Percentiles rank a stretch among this genome's conserved stretches.
phyloP scores from a whole-genome alignment of 2,113 vertebrate species.

The Pteruthius melanotis region DNA sequence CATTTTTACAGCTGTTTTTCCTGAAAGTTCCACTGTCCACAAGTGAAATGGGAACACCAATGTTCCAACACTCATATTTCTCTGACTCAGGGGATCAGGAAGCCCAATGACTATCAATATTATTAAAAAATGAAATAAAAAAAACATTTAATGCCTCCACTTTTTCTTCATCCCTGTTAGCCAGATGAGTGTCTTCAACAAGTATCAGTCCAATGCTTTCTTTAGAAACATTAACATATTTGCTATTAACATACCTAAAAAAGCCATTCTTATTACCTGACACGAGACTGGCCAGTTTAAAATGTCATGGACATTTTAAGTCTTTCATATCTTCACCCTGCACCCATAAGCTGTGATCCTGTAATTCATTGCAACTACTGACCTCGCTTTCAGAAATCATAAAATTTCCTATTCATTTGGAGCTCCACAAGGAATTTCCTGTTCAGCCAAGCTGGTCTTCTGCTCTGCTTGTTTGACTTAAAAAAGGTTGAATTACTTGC shows the following conservation, averaged over 20 bases:
- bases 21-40: not conserved
- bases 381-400: not conserved
- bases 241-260: not conserved
- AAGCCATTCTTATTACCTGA: not conserved
- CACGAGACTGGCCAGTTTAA: not conserved
- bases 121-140: not conserved
- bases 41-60: not conserved
- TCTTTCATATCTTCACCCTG: not conserved
- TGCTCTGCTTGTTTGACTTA: not conserved
- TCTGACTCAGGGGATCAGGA: not conserved
- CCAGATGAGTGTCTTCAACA: not conserved
- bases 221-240: not conserved
- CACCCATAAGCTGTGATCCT: fast-evolving
- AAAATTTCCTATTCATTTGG: not conserved
- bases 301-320: not conserved
- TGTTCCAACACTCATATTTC: not conserved
- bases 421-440: not conserved
- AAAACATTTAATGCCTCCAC: fast-evolving
- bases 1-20: not conserved
- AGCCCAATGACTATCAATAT: not conserved
- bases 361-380: not conserved
- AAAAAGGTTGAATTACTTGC: not conserved
- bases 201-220: not conserved
- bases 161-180: not conserved
- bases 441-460: not conserved